phyloP scores from a whole-genome alignment of 2,113 vertebrate genomes.

The Leptobrachium leishanense region DNA sequence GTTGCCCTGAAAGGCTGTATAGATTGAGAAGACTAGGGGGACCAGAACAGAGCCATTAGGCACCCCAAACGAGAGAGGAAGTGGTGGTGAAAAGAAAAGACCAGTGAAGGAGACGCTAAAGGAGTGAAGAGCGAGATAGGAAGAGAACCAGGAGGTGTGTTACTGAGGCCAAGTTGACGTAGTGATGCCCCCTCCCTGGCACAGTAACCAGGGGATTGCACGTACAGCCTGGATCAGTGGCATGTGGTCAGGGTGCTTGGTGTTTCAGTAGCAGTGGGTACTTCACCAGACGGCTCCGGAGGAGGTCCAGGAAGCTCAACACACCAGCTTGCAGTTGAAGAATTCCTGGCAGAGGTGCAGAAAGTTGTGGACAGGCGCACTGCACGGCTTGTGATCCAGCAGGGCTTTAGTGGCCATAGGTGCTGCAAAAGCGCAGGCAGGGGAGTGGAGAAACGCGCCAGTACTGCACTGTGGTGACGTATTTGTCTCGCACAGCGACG shows the following conservation, averaged over 20 bases:
- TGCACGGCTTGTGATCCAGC: conserved; percentile 74
- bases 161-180: no score
- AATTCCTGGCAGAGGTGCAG: conserved; percentile 78
- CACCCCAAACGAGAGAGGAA: no score
- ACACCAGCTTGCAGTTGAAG: conserved; percentile 78
- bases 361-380: conserved; percentile 74
- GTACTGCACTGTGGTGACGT: no score
- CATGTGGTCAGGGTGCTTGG: conserved; percentile 73
- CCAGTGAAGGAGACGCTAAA: no score
- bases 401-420: conserved; percentile 76
- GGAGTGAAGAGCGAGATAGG: no score
- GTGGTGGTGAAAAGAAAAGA: no score
- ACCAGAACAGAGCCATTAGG: no score
- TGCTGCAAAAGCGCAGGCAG: conserved; percentile 69
- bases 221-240: conserved; percentile 71
- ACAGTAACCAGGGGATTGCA: conserved; percentile 9
- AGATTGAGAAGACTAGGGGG: no score
- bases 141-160: no score
- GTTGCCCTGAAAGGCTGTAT: no score
- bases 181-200: not conserved
- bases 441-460: conserved; percentile 60
- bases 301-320: conserved; percentile 80
- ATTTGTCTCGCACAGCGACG: no score
- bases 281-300: conserved; percentile 77
- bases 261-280: conserved; percentile 76